phyloP scores from a whole-genome alignment of 1,140 invertebrate species.

The Monochamus saltuarius region DNA sequence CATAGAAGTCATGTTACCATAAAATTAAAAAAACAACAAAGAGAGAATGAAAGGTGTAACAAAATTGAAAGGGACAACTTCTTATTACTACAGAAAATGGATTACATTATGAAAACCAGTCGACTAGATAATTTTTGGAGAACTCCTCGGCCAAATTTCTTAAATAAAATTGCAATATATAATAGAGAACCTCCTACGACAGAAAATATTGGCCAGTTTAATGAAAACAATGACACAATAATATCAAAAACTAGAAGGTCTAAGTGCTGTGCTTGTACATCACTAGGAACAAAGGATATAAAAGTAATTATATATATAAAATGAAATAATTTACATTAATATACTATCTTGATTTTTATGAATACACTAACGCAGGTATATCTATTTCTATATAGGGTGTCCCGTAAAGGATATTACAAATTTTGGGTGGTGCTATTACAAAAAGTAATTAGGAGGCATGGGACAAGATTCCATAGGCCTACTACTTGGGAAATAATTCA shows the following conservation, averaged over 20 bases:
- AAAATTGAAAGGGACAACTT: conserved; percentile 60
- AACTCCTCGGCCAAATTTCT: conserved; percentile 52
- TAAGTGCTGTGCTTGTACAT: conserved; percentile 47
- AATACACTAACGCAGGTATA: too few relatives aligned
- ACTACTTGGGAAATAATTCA: too few relatives aligned
- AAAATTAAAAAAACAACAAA: conserved; percentile 60
- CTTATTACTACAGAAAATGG: conserved; percentile 57
- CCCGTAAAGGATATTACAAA: too few relatives aligned
- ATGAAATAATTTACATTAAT: too few relatives aligned
- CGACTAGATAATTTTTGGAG: conserved; percentile 60
- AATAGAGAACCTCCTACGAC: not conserved
- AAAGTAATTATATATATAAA: too few relatives aligned
- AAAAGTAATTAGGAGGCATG: too few relatives aligned
- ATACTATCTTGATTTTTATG: too few relatives aligned
- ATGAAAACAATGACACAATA: too few relatives aligned
- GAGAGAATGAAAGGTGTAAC: conserved; percentile 56
- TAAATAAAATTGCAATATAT: conserved; percentile 24
- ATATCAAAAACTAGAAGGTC: conserved; percentile 33
- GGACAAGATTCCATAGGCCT: too few relatives aligned
- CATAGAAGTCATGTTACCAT: conserved; percentile 56
- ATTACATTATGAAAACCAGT: conserved; percentile 56
- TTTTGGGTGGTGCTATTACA: too few relatives aligned
- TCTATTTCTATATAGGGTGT: too few relatives aligned
- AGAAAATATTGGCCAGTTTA: too few relatives aligned
- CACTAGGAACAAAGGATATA: conserved; percentile 23